Percentiles rank a stretch among this genome's conserved stretches.
These are phyloP conservation scores for Carcharodon carcharias DNA, from an alignment of 2,797 vertebrate species.

Conservation along the genomic window DNA sequence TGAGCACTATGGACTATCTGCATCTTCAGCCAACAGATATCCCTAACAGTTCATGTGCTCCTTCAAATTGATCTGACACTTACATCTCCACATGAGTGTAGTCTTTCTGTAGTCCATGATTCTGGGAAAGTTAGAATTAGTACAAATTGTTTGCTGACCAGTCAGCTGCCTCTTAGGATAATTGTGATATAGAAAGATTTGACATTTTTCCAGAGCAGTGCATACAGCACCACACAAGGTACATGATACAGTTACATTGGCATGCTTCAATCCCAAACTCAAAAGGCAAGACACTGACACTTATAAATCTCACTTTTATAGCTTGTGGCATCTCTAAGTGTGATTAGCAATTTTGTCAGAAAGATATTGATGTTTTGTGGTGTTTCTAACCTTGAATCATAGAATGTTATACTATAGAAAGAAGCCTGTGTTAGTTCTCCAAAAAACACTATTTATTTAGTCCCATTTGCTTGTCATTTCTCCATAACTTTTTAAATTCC, in stretches of 20 bases:
- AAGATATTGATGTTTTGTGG: not conserved
- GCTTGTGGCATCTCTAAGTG: not conserved
- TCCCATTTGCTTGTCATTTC: not conserved
- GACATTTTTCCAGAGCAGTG: not conserved
- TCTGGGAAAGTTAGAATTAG: not conserved
- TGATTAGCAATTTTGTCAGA: not conserved
- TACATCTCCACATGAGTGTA: not conserved
- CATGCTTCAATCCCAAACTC: not conserved
- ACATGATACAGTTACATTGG: not conserved
- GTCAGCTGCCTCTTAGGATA: not conserved
- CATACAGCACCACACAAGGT: not conserved
- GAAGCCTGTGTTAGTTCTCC: not conserved
- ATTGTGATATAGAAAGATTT: not conserved
- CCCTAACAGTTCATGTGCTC: not conserved
- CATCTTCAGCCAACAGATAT: not conserved
- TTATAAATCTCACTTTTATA: not conserved
- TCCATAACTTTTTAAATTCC: not conserved
- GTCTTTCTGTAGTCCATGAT: not conserved
- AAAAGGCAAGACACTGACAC: not conserved
- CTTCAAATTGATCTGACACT: not conserved
- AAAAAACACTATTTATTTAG: not conserved
- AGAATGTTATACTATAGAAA: not conserved
- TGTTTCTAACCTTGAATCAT: no score
- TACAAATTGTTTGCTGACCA: not conserved
- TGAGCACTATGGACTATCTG: not conserved